These are phyloP conservation scores for Antheraea yamamai DNA, from an alignment of 2,888 invertebrate species.

Conservation along the genomic window DNA sequence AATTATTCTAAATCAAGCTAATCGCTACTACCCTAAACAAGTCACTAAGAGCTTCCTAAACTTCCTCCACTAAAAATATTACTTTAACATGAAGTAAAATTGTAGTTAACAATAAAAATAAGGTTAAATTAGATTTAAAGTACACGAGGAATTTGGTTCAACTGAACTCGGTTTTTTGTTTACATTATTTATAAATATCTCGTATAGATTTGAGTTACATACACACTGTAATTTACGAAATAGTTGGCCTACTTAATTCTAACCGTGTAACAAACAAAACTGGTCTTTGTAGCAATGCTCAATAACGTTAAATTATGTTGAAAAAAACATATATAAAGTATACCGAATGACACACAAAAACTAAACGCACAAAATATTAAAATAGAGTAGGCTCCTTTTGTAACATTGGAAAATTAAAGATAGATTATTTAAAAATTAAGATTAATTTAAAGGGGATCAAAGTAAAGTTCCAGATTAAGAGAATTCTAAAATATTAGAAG, in stretches of 20 bases:
- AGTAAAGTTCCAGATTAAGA: background rate
- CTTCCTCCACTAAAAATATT: no score
- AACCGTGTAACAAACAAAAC: background rate
- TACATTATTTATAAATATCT: constrained; percentile 3
- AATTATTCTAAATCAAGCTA: no score
- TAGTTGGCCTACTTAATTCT: background rate
- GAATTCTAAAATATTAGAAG: background rate
- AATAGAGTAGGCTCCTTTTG: background rate
- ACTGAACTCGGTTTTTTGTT: background rate
- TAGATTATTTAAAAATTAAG: background rate
- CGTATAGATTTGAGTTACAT: background rate
- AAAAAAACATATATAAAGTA: background rate
- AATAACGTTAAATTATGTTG: background rate
- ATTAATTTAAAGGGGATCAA: background rate
- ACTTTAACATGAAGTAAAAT: no score
- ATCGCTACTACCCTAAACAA: no score
- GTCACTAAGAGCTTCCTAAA: no score
- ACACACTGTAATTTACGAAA: constrained; percentile 2
- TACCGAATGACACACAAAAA: background rate
- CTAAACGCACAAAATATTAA: background rate
- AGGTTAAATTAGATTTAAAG: background rate
- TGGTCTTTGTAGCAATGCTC: background rate
- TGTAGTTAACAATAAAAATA: background rate
- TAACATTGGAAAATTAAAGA: background rate
- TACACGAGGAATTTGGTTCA: background rate